phyloP scores from a whole-genome alignment of 2,888 invertebrate genomes.

The Drosophila paracracens region DNA sequence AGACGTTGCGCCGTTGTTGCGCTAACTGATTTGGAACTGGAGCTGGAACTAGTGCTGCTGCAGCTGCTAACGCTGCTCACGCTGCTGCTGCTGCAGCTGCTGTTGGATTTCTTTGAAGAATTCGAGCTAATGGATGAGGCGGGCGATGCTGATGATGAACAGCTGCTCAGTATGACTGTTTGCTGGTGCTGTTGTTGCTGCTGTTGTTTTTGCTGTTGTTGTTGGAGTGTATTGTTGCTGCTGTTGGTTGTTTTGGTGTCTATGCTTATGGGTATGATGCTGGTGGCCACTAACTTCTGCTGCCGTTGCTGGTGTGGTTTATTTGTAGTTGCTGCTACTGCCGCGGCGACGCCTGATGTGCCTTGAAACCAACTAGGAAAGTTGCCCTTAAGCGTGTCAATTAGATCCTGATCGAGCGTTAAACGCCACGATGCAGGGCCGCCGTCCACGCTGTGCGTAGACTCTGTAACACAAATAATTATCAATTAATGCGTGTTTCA shows the following conservation, averaged over 20 bases:
- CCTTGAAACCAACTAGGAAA: conserved; percentile 96
- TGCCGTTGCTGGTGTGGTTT: conserved; percentile 61
- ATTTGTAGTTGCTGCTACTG: conserved; percentile 40
- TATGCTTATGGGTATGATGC: conserved; percentile 70
- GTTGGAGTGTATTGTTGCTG: conserved; percentile 76
- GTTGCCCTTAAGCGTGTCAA: conserved; percentile 95
- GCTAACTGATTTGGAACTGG: conserved; percentile 46
- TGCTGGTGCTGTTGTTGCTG: conserved; percentile 58
- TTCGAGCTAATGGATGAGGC: conserved; percentile 82
- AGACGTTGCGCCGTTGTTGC: conserved; percentile 67
- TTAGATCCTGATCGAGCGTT: conserved; percentile 95
- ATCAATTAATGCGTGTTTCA: conserved; percentile 1
- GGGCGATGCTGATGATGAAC: conserved; percentile 80
- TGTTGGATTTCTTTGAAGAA: conserved; percentile 77
- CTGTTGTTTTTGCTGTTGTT: conserved; percentile 58
- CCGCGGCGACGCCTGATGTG: conserved; percentile 44
- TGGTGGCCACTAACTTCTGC: conserved; percentile 57
- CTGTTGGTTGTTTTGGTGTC: conserved; percentile 62
- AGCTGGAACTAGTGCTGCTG: conserved; percentile 61
- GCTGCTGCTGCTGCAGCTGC: conserved; percentile 70
- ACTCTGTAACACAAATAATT: conserved; percentile 87
- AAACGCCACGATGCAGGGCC: conserved; percentile 95
- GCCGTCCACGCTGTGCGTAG: conserved; percentile 90
- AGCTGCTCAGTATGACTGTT: conserved; percentile 66
- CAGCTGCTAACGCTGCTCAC: conserved; percentile 56